Conservation (phyloP, 2,113 vertebrate species). For the Athene cunicularia region DNA sequence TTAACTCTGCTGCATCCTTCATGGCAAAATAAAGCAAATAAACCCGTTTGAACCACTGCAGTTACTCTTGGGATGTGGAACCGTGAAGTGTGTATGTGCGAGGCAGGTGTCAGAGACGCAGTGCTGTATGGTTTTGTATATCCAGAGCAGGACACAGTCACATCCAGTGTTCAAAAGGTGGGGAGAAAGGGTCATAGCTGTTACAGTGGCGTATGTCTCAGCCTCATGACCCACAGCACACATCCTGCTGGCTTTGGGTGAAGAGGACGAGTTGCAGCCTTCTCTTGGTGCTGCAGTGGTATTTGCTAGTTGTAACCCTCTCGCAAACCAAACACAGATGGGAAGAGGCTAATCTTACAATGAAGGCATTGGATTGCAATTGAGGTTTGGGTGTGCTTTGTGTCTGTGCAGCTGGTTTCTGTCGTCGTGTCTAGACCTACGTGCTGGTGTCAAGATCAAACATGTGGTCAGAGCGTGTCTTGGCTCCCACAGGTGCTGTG, state of each 20-base stretch:
- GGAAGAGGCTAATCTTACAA: neutral
- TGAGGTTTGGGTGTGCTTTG: neutral
- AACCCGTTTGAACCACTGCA: neutral
- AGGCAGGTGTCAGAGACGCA: neutral
- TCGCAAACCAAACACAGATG: neutral
- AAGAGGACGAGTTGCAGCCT: neutral
- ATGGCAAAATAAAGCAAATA: neutral
- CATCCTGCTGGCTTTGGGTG: neutral
- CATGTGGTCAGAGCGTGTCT: neutral
- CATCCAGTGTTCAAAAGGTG: neutral
- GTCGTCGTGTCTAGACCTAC: neutral
- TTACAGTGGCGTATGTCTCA: neutral
- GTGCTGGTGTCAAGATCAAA: neutral
- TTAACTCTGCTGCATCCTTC: neutral
- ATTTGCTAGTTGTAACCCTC: neutral
- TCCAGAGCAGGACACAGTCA: neutral
- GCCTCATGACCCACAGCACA: neutral
- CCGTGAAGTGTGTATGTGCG: neutral
- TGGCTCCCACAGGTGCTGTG: rapidly evolving
- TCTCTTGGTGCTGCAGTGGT: neutral
- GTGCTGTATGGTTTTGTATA: rapidly evolving
- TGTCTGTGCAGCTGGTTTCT: neutral
- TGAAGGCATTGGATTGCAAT: neutral
- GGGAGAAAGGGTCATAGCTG: neutral
- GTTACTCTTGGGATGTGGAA: neutral